Percentiles rank a stretch among this genome's conserved stretches.
Conservation (phyloP, 2,888 invertebrate species). For the Koerneria pararmatus region DNA sequence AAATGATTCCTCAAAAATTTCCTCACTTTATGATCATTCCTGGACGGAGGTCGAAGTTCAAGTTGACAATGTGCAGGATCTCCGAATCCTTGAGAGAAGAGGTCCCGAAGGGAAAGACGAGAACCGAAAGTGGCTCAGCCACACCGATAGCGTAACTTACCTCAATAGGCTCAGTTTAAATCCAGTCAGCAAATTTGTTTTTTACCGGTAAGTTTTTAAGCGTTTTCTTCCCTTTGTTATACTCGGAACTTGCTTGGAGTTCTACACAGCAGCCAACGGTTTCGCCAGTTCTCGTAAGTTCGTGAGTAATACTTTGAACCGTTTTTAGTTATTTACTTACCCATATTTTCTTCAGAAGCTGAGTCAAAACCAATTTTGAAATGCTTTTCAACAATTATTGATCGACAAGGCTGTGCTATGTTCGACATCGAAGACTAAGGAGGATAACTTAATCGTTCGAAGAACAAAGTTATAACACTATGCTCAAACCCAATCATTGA, state of each 20-base stretch:
- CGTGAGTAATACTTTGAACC: no score
- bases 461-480: no score
- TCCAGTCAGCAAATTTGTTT: background rate
- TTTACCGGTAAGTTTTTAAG: background rate
- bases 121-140: conserved; percentile 90
- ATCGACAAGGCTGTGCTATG: no score
- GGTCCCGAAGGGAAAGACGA: conserved; percentile 93
- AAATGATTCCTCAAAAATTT: no score
- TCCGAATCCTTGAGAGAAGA: conserved; percentile 76
- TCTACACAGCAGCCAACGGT: background rate
- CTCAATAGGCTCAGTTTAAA: conserved; percentile 14
- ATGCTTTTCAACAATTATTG: no score
- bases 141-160: conserved; percentile 82
- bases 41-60: conserved; percentile 92
- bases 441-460: no score
- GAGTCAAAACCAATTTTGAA: no score
- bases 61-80: conserved; percentile 77
- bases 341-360: no score
- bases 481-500: no score
- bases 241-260: background rate
- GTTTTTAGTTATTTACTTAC: no score
- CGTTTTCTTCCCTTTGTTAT: background rate
- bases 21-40: conserved; percentile 94
- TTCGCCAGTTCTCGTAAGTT: no score
- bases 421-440: no score